Conservation (phyloP, 2,888 invertebrate genomes). For the Tanaodytes sp. region DNA sequence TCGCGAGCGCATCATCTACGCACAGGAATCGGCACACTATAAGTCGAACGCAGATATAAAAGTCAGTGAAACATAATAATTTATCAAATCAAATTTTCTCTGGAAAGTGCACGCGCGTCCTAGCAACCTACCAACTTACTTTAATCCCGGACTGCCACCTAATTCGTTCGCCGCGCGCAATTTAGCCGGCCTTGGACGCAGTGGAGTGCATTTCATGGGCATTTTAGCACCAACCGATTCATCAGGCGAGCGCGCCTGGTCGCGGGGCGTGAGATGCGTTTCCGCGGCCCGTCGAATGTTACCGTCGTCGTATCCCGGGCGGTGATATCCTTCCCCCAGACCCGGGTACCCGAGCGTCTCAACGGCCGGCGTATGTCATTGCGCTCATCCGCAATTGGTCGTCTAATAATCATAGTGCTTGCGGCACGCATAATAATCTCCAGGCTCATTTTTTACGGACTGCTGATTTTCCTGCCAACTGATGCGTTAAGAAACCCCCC, state of each 20-base stretch:
- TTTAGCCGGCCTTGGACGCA: slow-evolving; percentile 1
- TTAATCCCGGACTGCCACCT: slow-evolving; percentile 12
- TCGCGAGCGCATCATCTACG: slow-evolving; percentile 8
- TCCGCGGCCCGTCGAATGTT: background rate
- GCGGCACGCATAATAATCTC: slow-evolving; percentile 66
- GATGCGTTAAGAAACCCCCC: slow-evolving; percentile 66
- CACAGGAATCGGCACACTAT: slow-evolving; percentile 2
- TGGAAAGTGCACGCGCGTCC: slow-evolving; percentile 30
- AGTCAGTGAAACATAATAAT: slow-evolving; percentile 23
- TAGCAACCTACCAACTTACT: slow-evolving; percentile 39
- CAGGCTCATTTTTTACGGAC: slow-evolving; percentile 71
- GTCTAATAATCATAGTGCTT: slow-evolving; percentile 63
- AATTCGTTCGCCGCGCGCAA: slow-evolving; percentile 12
- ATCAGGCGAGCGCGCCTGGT: slow-evolving; percentile 6
- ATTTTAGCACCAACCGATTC: slow-evolving; percentile 6
- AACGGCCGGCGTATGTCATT: slow-evolving; percentile 49
- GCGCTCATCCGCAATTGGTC: slow-evolving; percentile 51
- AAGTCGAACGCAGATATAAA: slow-evolving; percentile 23
- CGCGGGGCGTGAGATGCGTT: slow-evolving; percentile 13
- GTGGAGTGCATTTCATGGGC: slow-evolving; percentile 7
- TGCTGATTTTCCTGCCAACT: slow-evolving; percentile 70
- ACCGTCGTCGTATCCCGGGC: background rate
- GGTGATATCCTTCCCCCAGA: slow-evolving; percentile 26
- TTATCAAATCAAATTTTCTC: slow-evolving; percentile 35
- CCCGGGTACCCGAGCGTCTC: slow-evolving; percentile 20